Percentiles rank a stretch among this genome's conserved stretches.
Evolutionary conservation across 1,140 invertebrate species (phyloP).

Genomic region (Potamilus streckersoni): DNA sequence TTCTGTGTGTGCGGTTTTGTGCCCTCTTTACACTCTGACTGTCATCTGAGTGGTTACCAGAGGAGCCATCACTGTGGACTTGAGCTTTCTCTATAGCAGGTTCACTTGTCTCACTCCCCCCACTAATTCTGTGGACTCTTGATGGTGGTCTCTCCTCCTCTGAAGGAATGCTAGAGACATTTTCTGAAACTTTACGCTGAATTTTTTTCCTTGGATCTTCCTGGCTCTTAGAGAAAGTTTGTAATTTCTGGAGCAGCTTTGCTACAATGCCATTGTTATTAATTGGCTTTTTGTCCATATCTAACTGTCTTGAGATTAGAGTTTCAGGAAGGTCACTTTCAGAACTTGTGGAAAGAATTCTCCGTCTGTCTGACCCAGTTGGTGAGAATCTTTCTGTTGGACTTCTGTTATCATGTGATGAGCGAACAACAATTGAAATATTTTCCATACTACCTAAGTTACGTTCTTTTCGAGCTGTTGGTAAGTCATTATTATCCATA

Average conservation of each 20-base stretch:
- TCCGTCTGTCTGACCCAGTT: conserved; percentile 13
- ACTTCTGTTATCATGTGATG: conserved; percentile 28
- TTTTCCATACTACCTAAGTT: conserved; percentile 28
- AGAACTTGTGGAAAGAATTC: conserved; percentile 38
- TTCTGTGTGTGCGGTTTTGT: conserved; percentile 37
- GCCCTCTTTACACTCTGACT: conserved; percentile 21
- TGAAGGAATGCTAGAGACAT: too few relatives aligned
- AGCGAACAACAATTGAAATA: conserved; percentile 14
- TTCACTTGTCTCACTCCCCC: conserved; percentile 22
- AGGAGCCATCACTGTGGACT: conserved; percentile 38
- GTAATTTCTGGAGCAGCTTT: conserved; percentile 43
- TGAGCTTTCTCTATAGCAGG: background rate
- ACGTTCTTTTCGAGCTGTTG: conserved; percentile 20
- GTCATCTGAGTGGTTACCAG: conserved; percentile 50
- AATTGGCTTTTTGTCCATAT: conserved; percentile 17
- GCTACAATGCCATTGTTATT: conserved; percentile 26
- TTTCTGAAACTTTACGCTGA: conserved; percentile 13
- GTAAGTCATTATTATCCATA: conserved; percentile 26
- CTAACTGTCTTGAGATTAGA: conserved; percentile 15
- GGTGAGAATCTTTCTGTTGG: conserved; percentile 28
- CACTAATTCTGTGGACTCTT: conserved; percentile 26
- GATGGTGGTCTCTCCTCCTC: conserved; percentile 22
- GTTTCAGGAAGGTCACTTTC: conserved; percentile 29
- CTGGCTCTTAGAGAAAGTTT: conserved; percentile 39
- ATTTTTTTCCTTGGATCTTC: conserved; percentile 32